Evolutionary conservation across 2,888 invertebrate genomes (phyloP).

Genomic region (Dasypogon diadema): DNA sequence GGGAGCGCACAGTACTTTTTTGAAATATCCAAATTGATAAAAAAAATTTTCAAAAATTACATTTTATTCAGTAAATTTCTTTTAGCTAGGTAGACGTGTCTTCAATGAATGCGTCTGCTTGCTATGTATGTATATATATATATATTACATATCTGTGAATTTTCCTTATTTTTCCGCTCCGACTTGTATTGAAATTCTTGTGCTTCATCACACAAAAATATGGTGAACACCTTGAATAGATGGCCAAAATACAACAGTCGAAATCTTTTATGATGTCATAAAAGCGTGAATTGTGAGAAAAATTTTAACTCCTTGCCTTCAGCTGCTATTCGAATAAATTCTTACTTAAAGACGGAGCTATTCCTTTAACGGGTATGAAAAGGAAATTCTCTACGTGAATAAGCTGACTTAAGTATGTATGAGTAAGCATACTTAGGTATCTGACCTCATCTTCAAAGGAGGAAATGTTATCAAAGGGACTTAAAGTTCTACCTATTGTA

Average conservation of each 20-base stretch:
- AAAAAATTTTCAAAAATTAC: slow-evolving; percentile 48
- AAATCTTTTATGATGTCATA: slow-evolving; percentile 47
- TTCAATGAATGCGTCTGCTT: background rate
- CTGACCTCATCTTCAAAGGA: background rate
- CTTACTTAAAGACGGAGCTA: slow-evolving; percentile 21
- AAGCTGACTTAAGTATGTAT: slow-evolving; percentile 1
- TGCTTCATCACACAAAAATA: slow-evolving; percentile 40
- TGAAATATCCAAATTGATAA: slow-evolving; percentile 46
- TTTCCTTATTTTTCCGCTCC: slow-evolving; percentile 9
- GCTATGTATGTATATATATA: background rate
- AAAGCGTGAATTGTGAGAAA: slow-evolving; percentile 44
- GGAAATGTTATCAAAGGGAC: background rate
- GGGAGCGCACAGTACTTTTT: slow-evolving; percentile 26
- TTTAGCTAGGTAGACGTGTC: slow-evolving; percentile 30
- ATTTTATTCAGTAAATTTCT: slow-evolving; percentile 47
- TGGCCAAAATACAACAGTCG: slow-evolving; percentile 42
- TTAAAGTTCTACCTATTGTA: too few species aligned
- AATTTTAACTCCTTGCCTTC: slow-evolving; percentile 7
- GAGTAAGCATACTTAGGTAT: slow-evolving; percentile 1
- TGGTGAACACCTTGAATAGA: slow-evolving; percentile 44
- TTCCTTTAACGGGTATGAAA: slow-evolving; percentile 17
- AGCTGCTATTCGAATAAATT: slow-evolving; percentile 34
- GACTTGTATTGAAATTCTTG: slow-evolving; percentile 21
- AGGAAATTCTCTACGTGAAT: background rate
- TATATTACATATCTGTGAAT: background rate